Evolutionary conservation across 2,113 vertebrate species (phyloP).

Genomic region (Octodon degus): DNA sequence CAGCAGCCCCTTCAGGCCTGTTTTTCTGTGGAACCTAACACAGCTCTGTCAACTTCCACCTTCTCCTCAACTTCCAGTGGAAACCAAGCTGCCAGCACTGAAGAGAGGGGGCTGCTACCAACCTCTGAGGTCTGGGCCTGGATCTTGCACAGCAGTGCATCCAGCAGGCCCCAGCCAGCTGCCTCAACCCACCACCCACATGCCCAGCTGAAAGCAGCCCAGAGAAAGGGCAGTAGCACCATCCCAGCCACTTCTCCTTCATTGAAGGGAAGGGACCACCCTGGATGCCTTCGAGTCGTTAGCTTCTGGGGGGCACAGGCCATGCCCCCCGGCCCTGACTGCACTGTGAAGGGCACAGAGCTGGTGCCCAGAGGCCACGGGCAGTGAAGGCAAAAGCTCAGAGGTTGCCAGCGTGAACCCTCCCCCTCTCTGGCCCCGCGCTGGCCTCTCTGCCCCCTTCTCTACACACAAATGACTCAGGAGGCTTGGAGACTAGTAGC

Average conservation of each 20-base stretch:
- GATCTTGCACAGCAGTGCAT: background rate
- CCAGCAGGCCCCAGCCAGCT: background rate
- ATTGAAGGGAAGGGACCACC: background rate
- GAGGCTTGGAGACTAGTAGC: background rate
- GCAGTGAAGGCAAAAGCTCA: background rate
- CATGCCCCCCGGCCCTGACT: background rate
- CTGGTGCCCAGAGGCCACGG: fast-evolving
- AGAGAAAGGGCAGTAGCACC: background rate
- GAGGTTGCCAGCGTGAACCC: background rate
- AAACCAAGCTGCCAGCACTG: background rate
- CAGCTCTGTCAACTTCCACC: background rate
- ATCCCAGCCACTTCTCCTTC: background rate
- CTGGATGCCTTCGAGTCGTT: background rate
- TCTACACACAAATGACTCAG: background rate
- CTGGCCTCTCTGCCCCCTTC: background rate
- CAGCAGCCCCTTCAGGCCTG: background rate
- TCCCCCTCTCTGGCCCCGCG: background rate
- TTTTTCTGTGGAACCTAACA: background rate
- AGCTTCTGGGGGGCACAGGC: background rate
- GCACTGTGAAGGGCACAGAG: fast-evolving
- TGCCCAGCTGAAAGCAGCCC: background rate
- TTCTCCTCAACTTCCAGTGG: background rate
- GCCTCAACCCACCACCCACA: background rate
- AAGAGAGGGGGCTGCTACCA: too few relatives aligned
- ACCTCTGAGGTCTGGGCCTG: background rate